Evolutionary conservation across 2,113 vertebrate species (phyloP), one percentile per base, ranked within the genome.

Genomic region (Prunella himalayana): DNA sequence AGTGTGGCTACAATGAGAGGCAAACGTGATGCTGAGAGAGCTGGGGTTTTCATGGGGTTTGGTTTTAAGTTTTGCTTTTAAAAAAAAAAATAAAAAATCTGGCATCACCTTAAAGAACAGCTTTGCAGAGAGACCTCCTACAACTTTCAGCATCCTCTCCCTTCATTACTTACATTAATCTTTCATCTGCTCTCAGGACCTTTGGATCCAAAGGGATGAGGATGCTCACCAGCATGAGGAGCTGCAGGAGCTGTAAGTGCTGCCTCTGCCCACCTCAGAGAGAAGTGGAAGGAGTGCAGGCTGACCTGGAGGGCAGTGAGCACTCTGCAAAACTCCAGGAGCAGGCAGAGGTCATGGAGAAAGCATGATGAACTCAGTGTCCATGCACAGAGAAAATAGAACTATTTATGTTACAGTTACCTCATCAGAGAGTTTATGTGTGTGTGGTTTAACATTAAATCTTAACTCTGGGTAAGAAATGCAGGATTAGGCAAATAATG

Each of bases 161-260:
- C 23, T 42, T 44, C 60, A 16, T 64, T 88, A 78, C 59, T 81
- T 53, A 70, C 25, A 33, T 64, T 15, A 27, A 68, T 68, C 33
- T 53, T 69, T 72, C 71, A 90, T 69, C 39, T 78, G 44, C 41
- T 63, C 44, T 31, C 95, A 98, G 98, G 98, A 98, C 41, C 92
- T 98, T 86, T 85, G 92, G 85, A 91, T 96, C 39, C 97, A 98
- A 96, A 98, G 85, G 97, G 98, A 98, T 4, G 97, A 98, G 68
- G 98, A 98, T 9, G 88, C 95, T 44, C 42, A 49, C 33, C 97
- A 97, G 61, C 98, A 98, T 0, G 68, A 98, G 15, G 97, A 92
- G 75, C 95, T 98, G 22, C 97, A 98, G 94, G 97, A 98, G 91
- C 92, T 97, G 22, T 71, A 57, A 18, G 8, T 7, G 21, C 59